Evolutionary conservation across 2,113 vertebrate genomes (phyloP).

Genomic region (Emberiza fucata): DNA sequence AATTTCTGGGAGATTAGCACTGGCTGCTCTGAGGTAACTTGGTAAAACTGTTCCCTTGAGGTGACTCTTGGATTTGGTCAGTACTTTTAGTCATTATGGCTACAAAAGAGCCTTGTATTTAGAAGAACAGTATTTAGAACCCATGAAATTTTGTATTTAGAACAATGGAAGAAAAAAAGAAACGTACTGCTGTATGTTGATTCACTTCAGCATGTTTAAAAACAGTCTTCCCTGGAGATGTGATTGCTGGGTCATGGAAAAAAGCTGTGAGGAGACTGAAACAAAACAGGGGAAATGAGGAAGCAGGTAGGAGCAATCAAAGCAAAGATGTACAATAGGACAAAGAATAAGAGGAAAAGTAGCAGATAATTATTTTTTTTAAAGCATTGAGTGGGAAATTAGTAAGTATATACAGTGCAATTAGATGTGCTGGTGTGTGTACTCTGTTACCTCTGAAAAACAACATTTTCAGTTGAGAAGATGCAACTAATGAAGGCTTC

Average conservation of each 20-base stretch:
- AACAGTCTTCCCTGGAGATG: not conserved
- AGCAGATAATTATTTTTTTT: not conserved
- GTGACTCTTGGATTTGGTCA: not conserved
- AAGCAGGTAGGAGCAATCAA: not conserved
- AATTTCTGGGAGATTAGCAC: not conserved
- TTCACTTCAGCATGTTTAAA: not conserved
- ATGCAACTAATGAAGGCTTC: not conserved
- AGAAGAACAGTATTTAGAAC: too few relatives aligned
- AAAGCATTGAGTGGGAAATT: not conserved
- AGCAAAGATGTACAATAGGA: not conserved
- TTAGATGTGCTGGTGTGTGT: not conserved
- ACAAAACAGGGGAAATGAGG: not conserved
- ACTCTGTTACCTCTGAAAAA: not conserved
- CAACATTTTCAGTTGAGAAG: not conserved
- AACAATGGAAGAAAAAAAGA: not conserved
- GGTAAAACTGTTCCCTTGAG: not conserved
- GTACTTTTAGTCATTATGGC: not conserved
- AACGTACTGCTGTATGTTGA: not conserved
- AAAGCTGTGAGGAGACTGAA: not conserved
- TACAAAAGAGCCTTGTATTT: not conserved
- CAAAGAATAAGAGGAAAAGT: not conserved
- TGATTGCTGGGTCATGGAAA: not conserved
- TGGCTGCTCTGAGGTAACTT: not conserved
- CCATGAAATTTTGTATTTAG: too few relatives aligned
- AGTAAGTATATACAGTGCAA: not conserved